These are phyloP conservation scores for Drosophila neonasuta DNA, from an alignment of 2,888 invertebrate genomes.

Conservation along the genomic window DNA sequence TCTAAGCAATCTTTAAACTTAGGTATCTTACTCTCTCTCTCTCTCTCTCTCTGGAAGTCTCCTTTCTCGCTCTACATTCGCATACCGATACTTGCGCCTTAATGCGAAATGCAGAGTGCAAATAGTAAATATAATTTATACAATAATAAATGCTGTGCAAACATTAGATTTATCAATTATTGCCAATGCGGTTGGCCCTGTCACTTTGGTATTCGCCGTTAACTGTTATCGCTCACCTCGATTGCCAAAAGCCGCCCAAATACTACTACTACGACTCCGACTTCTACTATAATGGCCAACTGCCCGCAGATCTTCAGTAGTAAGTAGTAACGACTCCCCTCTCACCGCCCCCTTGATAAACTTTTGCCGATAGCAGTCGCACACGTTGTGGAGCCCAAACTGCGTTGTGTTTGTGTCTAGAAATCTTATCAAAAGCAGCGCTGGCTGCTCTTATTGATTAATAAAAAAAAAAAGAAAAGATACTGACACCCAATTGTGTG, in stretches of 20 bases:
- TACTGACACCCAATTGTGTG: conserved; percentile 46
- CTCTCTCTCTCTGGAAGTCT: background rate
- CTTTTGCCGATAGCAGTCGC: conserved; percentile 19
- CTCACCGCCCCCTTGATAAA: background rate
- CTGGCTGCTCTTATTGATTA: conserved; percentile 68
- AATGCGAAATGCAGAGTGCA: conserved; percentile 30
- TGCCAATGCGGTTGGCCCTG: conserved; percentile 51
- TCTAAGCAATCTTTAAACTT: conserved; percentile 1
- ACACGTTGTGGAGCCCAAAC: conserved; percentile 15
- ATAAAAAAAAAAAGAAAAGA: conserved; percentile 42
- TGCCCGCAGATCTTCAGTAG: conserved; percentile 30
- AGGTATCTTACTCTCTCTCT: background rate
- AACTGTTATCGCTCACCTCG: conserved; percentile 16
- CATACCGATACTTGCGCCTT: conserved; percentile 7
- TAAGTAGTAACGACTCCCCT: conserved; percentile 10
- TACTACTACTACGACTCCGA: conserved; percentile 21
- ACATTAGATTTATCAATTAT: conserved; percentile 69
- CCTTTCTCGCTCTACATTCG: conserved; percentile 8
- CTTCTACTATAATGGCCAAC: background rate
- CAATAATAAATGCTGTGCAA: conserved; percentile 58
- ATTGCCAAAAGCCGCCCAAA: conserved; percentile 42
- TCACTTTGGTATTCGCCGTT: conserved; percentile 54
- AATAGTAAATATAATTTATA: conserved; percentile 50
- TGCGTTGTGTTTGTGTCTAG: conserved; percentile 36
- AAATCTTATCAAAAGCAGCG: conserved; percentile 56